Base-by-base conservation (phyloP, 2,797 vertebrate genomes). In the Macrochelys suwanniensis region DNA sequence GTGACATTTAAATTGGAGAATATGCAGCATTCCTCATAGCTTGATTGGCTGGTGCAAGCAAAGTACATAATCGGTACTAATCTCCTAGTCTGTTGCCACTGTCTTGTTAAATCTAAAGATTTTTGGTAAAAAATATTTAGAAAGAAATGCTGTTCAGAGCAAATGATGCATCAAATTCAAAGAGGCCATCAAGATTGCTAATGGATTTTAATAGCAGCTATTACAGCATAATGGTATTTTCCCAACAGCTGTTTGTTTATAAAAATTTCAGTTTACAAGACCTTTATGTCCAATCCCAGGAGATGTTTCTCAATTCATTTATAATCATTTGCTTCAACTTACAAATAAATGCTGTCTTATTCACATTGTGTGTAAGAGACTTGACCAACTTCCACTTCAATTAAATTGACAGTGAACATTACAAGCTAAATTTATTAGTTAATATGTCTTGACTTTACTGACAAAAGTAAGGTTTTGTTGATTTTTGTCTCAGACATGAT, bases 131-230 rank as follows among this genome's bases (percentile, higher is more conserved):
- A 95, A 98, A 98, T 97, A 97, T 98, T 98, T 96, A 94, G 90
- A 92, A 98, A 98, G 87, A 97, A 97, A 97, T 85, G 91, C 97
- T 97, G 97, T 98, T 97, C 97, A 98, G 97, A 98, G 97, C 97
- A 98, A 99, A 99, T 98, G 98, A 98, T 98, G 98, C 98, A 98
- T 98, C 98, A 98, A 98, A 98, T 98, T 98, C 98, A 98, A 98
- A 98, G 97, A 98, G 98, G 97, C 98, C 98, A 98, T 98, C 97
- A 98, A 98, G 98, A 98, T 97, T 98, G 98, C 98, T 98, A 98
- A 98, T 98, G 98, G 98, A 98, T 98, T 98, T 98, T 99, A 98
- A 98, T 98, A 98, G 98, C 98, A 98, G 98, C 98, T 98, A 98
- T 98, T 98, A 98, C 94, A 97, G 93, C 97, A 97, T 98, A 98